Evolutionary conservation across 92 coral and sea anemone genomes (phyloP), one percentile per base, ranked within the genome.

Genomic region (Siderastrea radians): DNA sequence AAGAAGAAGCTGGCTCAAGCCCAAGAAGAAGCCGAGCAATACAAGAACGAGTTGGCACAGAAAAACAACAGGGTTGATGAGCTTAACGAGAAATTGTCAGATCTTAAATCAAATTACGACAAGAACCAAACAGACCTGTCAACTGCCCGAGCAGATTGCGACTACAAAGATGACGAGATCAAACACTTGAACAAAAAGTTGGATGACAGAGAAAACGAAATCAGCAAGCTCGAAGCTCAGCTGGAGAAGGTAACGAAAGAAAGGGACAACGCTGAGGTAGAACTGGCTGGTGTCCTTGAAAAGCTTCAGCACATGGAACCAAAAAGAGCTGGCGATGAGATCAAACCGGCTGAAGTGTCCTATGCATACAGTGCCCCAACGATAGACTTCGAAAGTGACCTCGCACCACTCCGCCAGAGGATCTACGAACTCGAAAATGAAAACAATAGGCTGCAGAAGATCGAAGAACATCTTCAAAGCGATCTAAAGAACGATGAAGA

Each of bases 371-470:
- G 54, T 52, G 60, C 55, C 44, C 87, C 80, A n/a, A 82, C 69
- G 17, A 19, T 74, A 45, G 96, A 95, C 68, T 88, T 95, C 48
- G 98, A 95, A 68, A 85, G 77, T 16, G 95, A 95, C 49, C 70
- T 93, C 45, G 80, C 94, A 10, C 84, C 82, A 11, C 87, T 91
- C 49, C 84, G 96, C 6, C 98, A 95, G 82, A 94, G 73, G 81
- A 87, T 91, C 15, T 91, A 93, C 87, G 90, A 89, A 83, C 88
- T 95, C 2, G 96, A 95, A 60, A 91, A 86, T 65, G 95, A 95
- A 47, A 92, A 92, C 46, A 94, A 91, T 7, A 85, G 79, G 60
- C 77, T 85, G 77, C 67, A 67, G 12, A 84, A 86, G 61, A 75
- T 66, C 5, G 86, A 84, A 8, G 92, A 88, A 50, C 79, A 85